Conservation (phyloP, 2,113 vertebrate genomes). For the Origma solitaria region DNA sequence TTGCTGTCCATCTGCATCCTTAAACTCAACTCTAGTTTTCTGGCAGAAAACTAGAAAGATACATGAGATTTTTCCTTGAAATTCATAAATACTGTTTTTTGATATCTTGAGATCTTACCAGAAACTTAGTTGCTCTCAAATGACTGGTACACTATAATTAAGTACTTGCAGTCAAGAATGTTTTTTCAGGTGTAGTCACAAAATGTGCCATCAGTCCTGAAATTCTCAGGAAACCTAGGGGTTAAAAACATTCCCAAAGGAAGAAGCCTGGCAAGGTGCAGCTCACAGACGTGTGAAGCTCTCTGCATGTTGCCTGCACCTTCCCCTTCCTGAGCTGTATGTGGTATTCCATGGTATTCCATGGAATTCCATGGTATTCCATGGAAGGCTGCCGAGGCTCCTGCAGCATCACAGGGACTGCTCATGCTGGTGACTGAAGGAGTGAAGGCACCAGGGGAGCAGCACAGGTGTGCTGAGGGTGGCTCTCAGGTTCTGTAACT, state of each 20-base stretch:
- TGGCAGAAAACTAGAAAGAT: not conserved
- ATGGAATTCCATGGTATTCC: fast-evolving
- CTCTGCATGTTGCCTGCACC: not conserved
- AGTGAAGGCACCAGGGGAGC: not conserved
- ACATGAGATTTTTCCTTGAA: not conserved
- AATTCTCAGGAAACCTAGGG: not conserved
- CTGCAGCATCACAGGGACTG: not conserved
- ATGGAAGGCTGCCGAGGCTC: fast-evolving
- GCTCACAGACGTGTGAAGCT: not conserved
- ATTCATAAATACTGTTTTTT: not conserved
- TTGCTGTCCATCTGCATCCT: not conserved
- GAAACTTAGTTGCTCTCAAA: not conserved
- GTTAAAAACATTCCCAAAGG: not conserved
- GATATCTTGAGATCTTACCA: not conserved
- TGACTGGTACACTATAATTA: not conserved
- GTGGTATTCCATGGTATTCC: not conserved
- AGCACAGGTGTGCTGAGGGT: not conserved
- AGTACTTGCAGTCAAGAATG: not conserved
- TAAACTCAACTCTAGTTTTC: not conserved
- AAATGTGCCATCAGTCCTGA: fast-evolving
- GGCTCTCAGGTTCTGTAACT: not conserved
- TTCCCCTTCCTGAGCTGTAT: not conserved
- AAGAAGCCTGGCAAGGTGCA: not conserved
- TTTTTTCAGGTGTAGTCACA: not conserved
- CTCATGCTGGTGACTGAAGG: not conserved